Evolutionary conservation across 2,113 vertebrate species (phyloP).

Genomic region (Dendropsophus ebraccatus): DNA sequence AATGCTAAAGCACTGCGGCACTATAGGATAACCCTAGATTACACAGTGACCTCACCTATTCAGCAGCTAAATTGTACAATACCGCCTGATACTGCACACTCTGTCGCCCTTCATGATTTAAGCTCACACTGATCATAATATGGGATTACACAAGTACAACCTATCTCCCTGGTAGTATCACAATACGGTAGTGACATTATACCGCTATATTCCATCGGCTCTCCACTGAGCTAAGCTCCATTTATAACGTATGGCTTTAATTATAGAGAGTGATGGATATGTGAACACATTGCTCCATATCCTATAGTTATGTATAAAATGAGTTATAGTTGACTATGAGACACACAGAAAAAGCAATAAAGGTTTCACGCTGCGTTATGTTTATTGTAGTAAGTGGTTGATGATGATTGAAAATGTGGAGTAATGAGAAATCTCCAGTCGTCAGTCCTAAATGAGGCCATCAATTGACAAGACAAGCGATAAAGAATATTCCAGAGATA

Average conservation of each 20-base stretch:
- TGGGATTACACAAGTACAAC: constrained; percentile 60
- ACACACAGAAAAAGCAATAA: too few relatives aligned
- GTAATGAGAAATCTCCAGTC: not conserved
- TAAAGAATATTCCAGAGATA: not conserved
- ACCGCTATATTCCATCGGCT: constrained; percentile 59
- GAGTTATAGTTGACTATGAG: constrained; percentile 60
- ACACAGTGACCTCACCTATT: too few relatives aligned
- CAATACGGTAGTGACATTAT: constrained; percentile 55
- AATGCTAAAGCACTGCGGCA: too few relatives aligned
- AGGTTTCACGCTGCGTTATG: not conserved
- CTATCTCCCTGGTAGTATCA: constrained; percentile 63
- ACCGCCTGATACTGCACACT: constrained; percentile 43
- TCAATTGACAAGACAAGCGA: not conserved
- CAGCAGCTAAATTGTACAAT: too few relatives aligned
- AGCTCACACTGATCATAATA: too few relatives aligned
- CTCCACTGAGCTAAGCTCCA: constrained; percentile 66
- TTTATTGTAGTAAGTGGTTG: not conserved
- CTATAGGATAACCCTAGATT: too few relatives aligned
- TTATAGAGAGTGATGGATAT: constrained; percentile 69
- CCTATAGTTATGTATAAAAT: constrained; percentile 57
- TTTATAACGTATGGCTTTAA: constrained; percentile 67
- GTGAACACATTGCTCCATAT: constrained; percentile 66
- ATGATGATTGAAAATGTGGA: constrained; percentile 11
- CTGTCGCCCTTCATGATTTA: constrained; percentile 59
- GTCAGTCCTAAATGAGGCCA: not conserved